A percentile compares a stretch with the other conserved stretches of the same genome.
These are phyloP conservation scores for Meloidogyne chitwoodi DNA, from an alignment of 1,140 invertebrate species.

Conservation along the genomic window DNA sequence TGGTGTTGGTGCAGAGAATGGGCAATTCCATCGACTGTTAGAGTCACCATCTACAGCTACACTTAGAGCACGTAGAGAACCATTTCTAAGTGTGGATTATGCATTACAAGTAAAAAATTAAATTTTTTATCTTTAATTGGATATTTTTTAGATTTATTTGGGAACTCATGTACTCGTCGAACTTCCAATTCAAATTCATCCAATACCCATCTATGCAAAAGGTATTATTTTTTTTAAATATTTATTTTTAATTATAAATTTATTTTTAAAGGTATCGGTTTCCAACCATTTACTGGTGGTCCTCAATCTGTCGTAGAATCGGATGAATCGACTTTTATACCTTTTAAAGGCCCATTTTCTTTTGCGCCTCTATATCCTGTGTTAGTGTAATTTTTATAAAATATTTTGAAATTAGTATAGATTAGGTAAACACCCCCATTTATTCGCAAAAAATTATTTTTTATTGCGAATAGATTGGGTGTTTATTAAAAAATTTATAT, in stretches of 20 bases:
- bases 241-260: not conserved
- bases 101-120: conserved; percentile 21
- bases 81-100: conserved; percentile 32
- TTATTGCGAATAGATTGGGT: no score
- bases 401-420: not conserved
- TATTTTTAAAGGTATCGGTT: conserved; percentile 3
- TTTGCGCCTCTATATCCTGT: conserved; percentile 32
- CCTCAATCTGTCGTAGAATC: conserved; percentile 25
- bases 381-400: not conserved
- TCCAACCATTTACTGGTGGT: conserved; percentile 31
- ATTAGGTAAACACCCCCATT: no score
- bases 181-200: conserved; percentile 33
- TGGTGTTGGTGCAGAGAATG: conserved; percentile 7
- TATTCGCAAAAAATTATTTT: no score
- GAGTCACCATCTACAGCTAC: conserved; percentile 35
- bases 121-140: not conserved
- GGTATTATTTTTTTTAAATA: not conserved
- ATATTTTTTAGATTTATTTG: conserved; percentile 23
- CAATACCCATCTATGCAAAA: conserved; percentile 38
- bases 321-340: conserved; percentile 29
- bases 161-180: conserved; percentile 30
- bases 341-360: conserved; percentile 27
- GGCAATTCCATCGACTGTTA: conserved; percentile 15
- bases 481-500: no score
- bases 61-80: conserved; percentile 22